A percentile compares a stretch with the other conserved stretches of the same genome.
These are phyloP conservation scores for Drosophila setosimentum DNA, from an alignment of 2,888 invertebrate genomes.

Conservation along the genomic window DNA sequence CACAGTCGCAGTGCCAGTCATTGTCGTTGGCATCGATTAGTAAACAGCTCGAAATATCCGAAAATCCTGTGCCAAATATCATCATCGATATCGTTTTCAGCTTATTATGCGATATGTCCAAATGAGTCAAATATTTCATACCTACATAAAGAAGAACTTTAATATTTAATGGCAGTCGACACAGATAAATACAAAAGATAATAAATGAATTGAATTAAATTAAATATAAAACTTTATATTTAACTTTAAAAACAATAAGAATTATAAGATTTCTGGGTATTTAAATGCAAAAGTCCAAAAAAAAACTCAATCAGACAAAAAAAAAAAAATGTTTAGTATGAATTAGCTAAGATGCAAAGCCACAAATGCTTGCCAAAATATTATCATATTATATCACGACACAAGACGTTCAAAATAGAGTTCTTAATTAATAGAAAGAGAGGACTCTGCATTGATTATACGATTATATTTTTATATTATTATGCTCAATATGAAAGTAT, in stretches of 20 bases:
- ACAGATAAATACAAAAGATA: neutral
- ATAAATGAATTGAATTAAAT: neutral
- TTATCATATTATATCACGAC: no score
- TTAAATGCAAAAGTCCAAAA: neutral
- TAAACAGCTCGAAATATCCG: conserved; percentile 37
- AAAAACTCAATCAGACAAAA: neutral
- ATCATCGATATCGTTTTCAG: conserved; percentile 55
- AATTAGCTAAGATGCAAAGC: neutral
- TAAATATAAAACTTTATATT: neutral
- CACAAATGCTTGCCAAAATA: neutral
- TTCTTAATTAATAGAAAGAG: neutral
- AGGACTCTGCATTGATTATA: neutral
- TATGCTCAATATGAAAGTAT: neutral
- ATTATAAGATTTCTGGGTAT: neutral
- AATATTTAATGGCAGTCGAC: neutral
- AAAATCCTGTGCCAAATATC: conserved; percentile 64
- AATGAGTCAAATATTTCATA: conserved; percentile 54
- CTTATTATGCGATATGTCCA: conserved; percentile 78
- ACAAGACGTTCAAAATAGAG: neutral
- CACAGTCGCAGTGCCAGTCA: conserved; percentile 76
- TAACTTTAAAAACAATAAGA: neutral
- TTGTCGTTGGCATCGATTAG: conserved; percentile 61
- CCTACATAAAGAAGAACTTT: conserved; percentile 12
- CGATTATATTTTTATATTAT: neutral
- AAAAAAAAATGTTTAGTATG: neutral